Conservation (phyloP, 2,113 vertebrate genomes). For the Gymnarchus niloticus region DNA sequence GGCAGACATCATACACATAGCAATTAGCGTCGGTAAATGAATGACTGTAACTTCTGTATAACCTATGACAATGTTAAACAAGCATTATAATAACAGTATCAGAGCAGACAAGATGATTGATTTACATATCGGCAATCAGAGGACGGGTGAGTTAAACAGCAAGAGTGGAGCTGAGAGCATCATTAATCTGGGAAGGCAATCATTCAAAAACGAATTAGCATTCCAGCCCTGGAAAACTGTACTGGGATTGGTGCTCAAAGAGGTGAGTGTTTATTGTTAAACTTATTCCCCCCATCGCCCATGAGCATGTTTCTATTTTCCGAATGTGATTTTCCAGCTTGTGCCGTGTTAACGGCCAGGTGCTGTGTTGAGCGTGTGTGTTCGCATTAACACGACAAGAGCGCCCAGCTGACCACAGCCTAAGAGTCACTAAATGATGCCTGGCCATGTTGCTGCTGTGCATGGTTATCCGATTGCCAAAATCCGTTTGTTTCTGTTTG, state of each 20-base stretch:
- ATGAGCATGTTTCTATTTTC: background rate
- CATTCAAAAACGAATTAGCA: constrained; percentile 15
- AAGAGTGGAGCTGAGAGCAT: constrained; percentile 7
- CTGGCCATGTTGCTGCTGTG: background rate
- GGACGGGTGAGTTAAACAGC: constrained; percentile 4
- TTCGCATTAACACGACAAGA: background rate
- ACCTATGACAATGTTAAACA: background rate
- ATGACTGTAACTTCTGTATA: background rate
- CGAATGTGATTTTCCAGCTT: background rate
- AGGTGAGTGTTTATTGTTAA: background rate
- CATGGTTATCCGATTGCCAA: background rate
- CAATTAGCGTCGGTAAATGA: no score
- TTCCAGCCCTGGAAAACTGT: background rate
- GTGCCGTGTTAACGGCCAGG: background rate
- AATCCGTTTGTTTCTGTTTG: no score
- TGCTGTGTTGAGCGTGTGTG: background rate
- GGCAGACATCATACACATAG: no score
- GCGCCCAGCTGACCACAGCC: background rate
- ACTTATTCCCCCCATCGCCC: no score
- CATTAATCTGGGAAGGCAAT: constrained; percentile 26
- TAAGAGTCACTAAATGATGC: background rate
- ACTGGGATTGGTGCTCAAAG: background rate
- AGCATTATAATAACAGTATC: background rate
- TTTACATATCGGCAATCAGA: constrained; percentile 10
- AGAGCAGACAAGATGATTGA: background rate